Evolutionary conservation across 2,113 vertebrate genomes (phyloP), one percentile per base, ranked within the genome.

Genomic region (Greenwoodochromis staneri): DNA sequence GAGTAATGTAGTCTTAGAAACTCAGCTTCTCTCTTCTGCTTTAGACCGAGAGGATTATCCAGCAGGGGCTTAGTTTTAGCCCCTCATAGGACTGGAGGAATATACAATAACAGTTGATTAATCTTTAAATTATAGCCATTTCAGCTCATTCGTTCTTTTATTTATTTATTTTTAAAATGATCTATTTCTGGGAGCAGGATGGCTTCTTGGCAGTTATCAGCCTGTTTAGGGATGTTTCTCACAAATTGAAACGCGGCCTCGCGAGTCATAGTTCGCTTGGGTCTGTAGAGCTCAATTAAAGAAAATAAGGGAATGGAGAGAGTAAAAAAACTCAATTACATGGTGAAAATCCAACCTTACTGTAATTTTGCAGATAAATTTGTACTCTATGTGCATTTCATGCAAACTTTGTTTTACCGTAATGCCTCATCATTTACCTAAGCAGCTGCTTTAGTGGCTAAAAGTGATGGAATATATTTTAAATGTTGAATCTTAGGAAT

Each of bases 101-200:
- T 81, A 36, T 42, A 78, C 9, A 78, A 29, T 78, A 54, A 83
- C 19, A 76, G 29, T 59, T 89, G 73, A 78, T 80, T 82, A 42
- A 84, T 81, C 53, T 80, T 81, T 42, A 85, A 86, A 71, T 86
- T 66, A 17, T 27, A 81, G 17, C 31, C 4, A 69, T 69, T 76
- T 63, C 2, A 76, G 76, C 21, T 29, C 42, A 31, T 85, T 40
- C 55, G 2, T 82, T 9, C 9, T 9, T 19, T 87, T 42, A 81
- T 76, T 34, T 10, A 51, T 54, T 86, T 88, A 13, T 69, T 81
- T 84, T 54, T 66, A 80, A 47, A 47, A 84, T 83, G 31, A 55
- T 83, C 0, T 94, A 95, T 98, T 95, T 97, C 83, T 97, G 94
- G 91, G 96, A 97, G 2, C 95, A 98, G 66, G 97, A 92, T 97